Conservation (phyloP, 2,113 vertebrate genomes). For the Pteropus alecto region DNA sequence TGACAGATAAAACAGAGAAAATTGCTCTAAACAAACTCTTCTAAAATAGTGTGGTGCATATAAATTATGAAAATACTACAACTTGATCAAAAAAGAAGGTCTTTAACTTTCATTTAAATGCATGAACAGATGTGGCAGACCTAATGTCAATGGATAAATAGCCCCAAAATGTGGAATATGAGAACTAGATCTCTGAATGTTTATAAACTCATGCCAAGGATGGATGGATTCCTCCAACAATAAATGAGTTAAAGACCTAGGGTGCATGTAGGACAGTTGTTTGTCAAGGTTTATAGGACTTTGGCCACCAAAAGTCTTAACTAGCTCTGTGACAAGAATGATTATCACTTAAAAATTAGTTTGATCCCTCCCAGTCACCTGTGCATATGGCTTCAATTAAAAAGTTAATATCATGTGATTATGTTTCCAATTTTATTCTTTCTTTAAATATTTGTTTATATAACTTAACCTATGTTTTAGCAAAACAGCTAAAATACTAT, state of each 20-base stretch:
- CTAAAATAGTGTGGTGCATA: slow-evolving; percentile 29
- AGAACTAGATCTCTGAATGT: slow-evolving; percentile 20
- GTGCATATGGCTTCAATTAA: neutral
- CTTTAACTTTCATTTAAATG: slow-evolving; percentile 82
- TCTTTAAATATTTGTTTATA: neutral
- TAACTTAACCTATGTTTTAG: neutral
- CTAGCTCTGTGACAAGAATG: neutral
- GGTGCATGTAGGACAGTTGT: neutral
- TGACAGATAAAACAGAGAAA: slow-evolving; percentile 74
- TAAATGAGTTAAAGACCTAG: neutral
- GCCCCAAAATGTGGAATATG: slow-evolving; percentile 46
- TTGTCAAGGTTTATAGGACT: neutral
- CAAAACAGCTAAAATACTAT: neutral
- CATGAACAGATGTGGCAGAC: slow-evolving; percentile 72
- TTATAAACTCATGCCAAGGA: slow-evolving; percentile 43
- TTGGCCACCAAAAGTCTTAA: neutral
- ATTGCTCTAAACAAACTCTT: slow-evolving; percentile 71
- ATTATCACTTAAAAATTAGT: slow-evolving; percentile 15
- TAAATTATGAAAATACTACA: slow-evolving; percentile 75
- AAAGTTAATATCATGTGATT: neutral
- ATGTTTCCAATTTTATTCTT: neutral
- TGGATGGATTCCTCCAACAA: neutral
- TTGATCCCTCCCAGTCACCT: neutral
- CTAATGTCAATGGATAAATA: slow-evolving; percentile 69
- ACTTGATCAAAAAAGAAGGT: slow-evolving; percentile 69